phyloP scores from a whole-genome alignment of 2,888 invertebrate genomes.

The Lithophane semibrunnea region DNA sequence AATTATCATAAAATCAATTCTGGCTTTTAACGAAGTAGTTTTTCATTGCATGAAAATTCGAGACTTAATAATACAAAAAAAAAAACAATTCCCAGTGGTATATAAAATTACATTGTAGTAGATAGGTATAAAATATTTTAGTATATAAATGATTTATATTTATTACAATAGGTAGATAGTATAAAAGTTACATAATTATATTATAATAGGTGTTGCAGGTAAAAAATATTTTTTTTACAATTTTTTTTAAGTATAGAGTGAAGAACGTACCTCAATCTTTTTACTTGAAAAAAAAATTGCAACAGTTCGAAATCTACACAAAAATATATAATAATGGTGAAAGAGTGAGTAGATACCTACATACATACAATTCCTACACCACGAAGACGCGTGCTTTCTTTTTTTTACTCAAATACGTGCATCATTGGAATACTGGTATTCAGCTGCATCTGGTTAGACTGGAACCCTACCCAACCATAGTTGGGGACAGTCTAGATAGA shows the following conservation, averaged over 20 bases:
- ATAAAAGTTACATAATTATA: slow-evolving; percentile 56
- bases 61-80: slow-evolving; percentile 4
- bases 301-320: slow-evolving; percentile 8
- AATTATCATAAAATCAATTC: slow-evolving; percentile 11
- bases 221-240: slow-evolving; percentile 49
- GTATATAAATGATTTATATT: slow-evolving; percentile 58
- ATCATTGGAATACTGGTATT: background rate
- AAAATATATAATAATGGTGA: slow-evolving; percentile 13
- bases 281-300: background rate
- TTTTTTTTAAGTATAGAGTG: slow-evolving; percentile 10
- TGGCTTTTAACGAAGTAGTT: slow-evolving; percentile 8
- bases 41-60: slow-evolving; percentile 44
- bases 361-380: slow-evolving; percentile 19
- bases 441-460: no score
- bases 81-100: slow-evolving; percentile 45
- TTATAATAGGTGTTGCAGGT: slow-evolving; percentile 42
- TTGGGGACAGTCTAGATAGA: no score
- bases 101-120: slow-evolving; percentile 56
- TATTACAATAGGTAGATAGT: slow-evolving; percentile 57
- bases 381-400: slow-evolving; percentile 30
- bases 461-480: no score
- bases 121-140: slow-evolving; percentile 64
- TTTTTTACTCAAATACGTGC: background rate
- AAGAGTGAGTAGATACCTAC: slow-evolving; percentile 17
- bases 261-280: background rate